A percentile compares a stretch with the other conserved stretches of the same genome.
phyloP scores from a whole-genome alignment of 2,888 invertebrate genomes.

The Keiferia lycopersicella region DNA sequence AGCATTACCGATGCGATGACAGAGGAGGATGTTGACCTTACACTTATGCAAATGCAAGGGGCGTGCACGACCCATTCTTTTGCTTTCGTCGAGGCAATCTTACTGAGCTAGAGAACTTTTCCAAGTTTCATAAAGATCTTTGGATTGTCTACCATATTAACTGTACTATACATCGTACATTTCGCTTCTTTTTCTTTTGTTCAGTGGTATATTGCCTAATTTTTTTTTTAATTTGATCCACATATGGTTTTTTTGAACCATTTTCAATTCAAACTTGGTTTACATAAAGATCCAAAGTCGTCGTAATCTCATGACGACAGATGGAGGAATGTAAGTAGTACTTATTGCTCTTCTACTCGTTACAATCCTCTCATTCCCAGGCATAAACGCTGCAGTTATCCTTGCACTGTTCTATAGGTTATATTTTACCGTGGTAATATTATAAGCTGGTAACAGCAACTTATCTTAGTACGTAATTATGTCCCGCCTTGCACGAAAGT shows the following conservation, averaged over 20 bases:
- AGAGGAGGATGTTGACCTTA: slow-evolving; percentile 62
- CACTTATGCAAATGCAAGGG: slow-evolving; percentile 67
- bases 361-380: background rate
- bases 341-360: background rate
- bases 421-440: slow-evolving; percentile 1
- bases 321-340: background rate
- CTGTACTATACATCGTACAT: too few species aligned
- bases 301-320: too few species aligned
- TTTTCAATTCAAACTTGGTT: too few species aligned
- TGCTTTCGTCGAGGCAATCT: slow-evolving; percentile 46
- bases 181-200: too few species aligned
- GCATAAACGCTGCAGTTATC: slow-evolving; percentile 6
- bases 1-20: slow-evolving; percentile 51
- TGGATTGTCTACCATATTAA: background rate
- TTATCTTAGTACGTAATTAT: slow-evolving; percentile 6
- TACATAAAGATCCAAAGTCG: background rate
- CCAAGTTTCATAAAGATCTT: slow-evolving; percentile 28
- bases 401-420: slow-evolving; percentile 13
- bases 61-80: slow-evolving; percentile 63
- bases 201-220: too few species aligned
- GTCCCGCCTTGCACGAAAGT: slow-evolving; percentile 14
- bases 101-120: slow-evolving; percentile 23
- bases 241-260: too few species aligned
- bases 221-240: too few species aligned
- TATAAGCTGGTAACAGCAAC: slow-evolving; percentile 12